A percentile compares a stretch with the other conserved stretches of the same genome.
These are phyloP conservation scores for Hormaphis cornu DNA, from an alignment of 1,140 invertebrate genomes.

Conservation along the genomic window DNA sequence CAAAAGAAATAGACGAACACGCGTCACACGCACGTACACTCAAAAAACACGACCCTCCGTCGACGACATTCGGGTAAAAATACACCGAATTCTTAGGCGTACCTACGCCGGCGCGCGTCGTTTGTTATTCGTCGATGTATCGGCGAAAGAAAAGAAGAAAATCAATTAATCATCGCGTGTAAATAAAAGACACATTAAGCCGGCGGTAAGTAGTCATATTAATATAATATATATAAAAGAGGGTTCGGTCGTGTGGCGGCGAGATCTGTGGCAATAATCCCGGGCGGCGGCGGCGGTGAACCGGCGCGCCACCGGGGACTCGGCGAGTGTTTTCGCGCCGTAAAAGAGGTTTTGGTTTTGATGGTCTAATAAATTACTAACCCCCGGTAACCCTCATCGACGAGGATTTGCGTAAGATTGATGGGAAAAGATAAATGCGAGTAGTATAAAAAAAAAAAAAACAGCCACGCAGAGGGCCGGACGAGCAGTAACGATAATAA, in stretches of 20 bases:
- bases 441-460: not conserved
- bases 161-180: slow-evolving; percentile 31
- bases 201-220: slow-evolving; percentile 28
- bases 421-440: slow-evolving; percentile 30
- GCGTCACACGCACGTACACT: too few relatives aligned
- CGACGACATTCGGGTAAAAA: too few relatives aligned
- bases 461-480: not conserved
- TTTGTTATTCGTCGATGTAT: slow-evolving; percentile 24
- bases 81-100: too few relatives aligned
- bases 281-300: not conserved
- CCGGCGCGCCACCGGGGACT: not conserved
- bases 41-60: too few relatives aligned
- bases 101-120: not conserved
- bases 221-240: slow-evolving; percentile 30
- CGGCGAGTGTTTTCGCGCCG: slow-evolving; percentile 14
- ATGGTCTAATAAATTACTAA: slow-evolving; percentile 32
- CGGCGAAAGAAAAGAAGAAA: not conserved
- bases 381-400: slow-evolving; percentile 23
- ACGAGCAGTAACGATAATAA: not conserved
- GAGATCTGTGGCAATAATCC: slow-evolving; percentile 28
- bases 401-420: slow-evolving; percentile 31
- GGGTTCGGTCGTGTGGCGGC: not conserved
- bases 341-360: slow-evolving; percentile 33
- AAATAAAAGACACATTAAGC: slow-evolving; percentile 33
- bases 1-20: too few relatives aligned